Evolutionary conservation across 2,113 vertebrate genomes (phyloP).

Genomic region (Pholis gunnellus): DNA sequence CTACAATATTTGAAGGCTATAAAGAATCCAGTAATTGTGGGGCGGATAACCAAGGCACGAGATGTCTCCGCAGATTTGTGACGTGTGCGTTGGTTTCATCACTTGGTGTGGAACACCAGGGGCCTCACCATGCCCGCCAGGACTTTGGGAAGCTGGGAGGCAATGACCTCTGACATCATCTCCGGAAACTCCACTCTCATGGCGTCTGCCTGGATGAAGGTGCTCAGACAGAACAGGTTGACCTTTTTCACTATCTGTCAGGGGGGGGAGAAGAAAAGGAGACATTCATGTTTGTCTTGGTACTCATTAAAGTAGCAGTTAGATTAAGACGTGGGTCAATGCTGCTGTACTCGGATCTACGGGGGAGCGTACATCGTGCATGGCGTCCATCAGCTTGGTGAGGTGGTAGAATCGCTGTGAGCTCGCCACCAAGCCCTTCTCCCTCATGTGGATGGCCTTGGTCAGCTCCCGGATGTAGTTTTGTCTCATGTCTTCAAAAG

Average conservation of each 20-base stretch:
- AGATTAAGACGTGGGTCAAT: not conserved
- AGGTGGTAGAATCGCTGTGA: conserved; percentile 97
- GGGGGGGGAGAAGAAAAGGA: conserved; percentile 12
- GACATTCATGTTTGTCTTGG: conserved; percentile 21
- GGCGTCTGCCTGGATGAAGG: conserved; percentile 95
- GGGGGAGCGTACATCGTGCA: conserved; percentile 90
- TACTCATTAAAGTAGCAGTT: not conserved
- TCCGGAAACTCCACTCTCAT: conserved; percentile 97
- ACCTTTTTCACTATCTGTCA: conserved; percentile 97
- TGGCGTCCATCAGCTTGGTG: conserved; percentile 94
- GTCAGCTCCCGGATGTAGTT: conserved; percentile 95
- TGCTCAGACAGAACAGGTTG: conserved; percentile 96
- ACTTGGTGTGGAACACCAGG: conserved; percentile 96
- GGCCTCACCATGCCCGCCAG: conserved; percentile 98
- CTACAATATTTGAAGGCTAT: not conserved
- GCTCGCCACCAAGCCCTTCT: conserved; percentile 90
- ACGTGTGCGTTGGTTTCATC: conserved; percentile 53
- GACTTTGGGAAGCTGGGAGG: conserved; percentile 96
- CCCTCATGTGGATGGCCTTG: conserved; percentile 91
- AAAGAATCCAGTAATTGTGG: conserved; percentile 46
- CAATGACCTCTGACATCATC: conserved; percentile 99
- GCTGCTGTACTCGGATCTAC: not conserved
- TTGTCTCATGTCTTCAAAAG: conserved; percentile 97
- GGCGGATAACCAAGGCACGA: conserved; percentile 37
- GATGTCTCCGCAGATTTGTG: conserved; percentile 16